These are phyloP conservation scores for Brachystomella parvula DNA, from an alignment of 1,140 invertebrate genomes.

Conservation along the genomic window DNA sequence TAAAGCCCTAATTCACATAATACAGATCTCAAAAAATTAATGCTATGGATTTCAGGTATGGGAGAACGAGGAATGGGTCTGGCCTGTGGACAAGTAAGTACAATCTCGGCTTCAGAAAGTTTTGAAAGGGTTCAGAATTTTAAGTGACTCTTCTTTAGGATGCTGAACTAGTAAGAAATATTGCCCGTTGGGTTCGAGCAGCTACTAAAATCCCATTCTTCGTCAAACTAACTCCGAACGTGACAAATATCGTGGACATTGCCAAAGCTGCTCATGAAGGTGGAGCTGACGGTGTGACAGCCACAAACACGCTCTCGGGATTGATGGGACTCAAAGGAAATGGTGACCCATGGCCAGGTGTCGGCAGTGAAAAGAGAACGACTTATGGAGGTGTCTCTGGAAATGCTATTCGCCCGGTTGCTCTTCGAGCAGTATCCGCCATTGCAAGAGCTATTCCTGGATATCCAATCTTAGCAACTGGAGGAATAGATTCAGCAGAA, in stretches of 20 bases:
- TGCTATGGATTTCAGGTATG: slow-evolving; percentile 59
- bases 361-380: slow-evolving; percentile 70
- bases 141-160: slow-evolving; percentile 88
- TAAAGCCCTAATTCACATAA: background rate
- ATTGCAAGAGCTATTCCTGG: slow-evolving; percentile 73
- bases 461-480: slow-evolving; percentile 89
- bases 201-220: slow-evolving; percentile 93
- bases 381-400: slow-evolving; percentile 96
- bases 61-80: slow-evolving; percentile 95
- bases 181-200: slow-evolving; percentile 78
- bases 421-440: slow-evolving; percentile 76
- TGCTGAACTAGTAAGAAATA: slow-evolving; percentile 74
- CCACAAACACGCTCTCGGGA: slow-evolving; percentile 92
- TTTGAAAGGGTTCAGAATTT: background rate
- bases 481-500: slow-evolving; percentile 93
- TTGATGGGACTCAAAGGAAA: slow-evolving; percentile 78
- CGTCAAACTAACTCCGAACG: slow-evolving; percentile 94
- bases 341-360: slow-evolving; percentile 79
- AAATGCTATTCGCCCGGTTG: slow-evolving; percentile 89
- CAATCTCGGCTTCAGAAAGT: background rate
- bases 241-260: slow-evolving; percentile 84
- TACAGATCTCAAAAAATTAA: too few species aligned
- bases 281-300: slow-evolving; percentile 86
- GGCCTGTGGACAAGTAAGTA: slow-evolving; percentile 72
- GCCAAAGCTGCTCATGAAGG: slow-evolving; percentile 84